Evolutionary conservation across 2,113 vertebrate genomes (phyloP), one percentile per base, ranked within the genome.

Genomic region (Heterotilapia buettikoferi): DNA sequence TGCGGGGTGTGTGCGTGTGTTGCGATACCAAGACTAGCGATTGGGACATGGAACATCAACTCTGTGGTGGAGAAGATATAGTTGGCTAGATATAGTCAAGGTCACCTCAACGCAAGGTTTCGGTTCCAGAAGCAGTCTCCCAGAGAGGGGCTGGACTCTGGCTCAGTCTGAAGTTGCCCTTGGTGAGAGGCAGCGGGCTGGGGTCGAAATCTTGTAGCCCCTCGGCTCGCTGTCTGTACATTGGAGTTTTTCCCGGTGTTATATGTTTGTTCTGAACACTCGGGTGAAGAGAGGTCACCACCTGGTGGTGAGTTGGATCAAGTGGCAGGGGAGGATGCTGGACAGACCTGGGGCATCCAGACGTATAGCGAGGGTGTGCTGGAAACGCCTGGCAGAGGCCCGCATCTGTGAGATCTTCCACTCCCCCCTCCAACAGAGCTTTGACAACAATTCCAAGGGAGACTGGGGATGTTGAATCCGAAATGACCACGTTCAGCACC

Each of bases 381-480:
- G 59, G 59, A 36, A 63, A 63, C 2, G 2, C 59, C 31, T 12
- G 59, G 59, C 59, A 36, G 31, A 63, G 1, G 59, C 9, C 31
- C 18, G 1, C 6, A 36, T 63, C 59, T 36, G 31, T 12, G 59
- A 3, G 59, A 11, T 63, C 59, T 63, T 63, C 31, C 31, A 36
- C 0, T 7, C 9, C 18, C 31, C 18, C 1, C 0, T 7, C 31
- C 0, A 6, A 36, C 31, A 63, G 59, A 63, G 59, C 18, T 61
- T 63, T 36, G 31, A 36, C 31, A 36, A 1, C 59, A 36, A 63
- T 63, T 63, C 59, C 31, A 36, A 36, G 2, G 18, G 59, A 63
- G 31, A 63, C 18, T 63, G 59, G 4, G 31, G 59, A 36, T 33
- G 31, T 63, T 63, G 59, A 63, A 36, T 63, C 59, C 0, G 0